These are phyloP conservation scores for Dinocampus coccinellae DNA, from an alignment of 2,888 invertebrate genomes.

Conservation along the genomic window DNA sequence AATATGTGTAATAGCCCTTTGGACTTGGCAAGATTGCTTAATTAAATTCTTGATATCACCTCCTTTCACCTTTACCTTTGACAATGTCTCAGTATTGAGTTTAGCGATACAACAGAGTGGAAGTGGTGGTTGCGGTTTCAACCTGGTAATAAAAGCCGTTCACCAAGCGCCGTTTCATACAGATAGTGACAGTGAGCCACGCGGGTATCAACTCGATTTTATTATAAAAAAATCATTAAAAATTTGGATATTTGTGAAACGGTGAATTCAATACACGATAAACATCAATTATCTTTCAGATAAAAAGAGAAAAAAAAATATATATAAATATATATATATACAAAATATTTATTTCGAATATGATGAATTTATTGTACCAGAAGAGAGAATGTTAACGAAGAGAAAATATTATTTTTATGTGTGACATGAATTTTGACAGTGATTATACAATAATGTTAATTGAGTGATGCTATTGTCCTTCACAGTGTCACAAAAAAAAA, in stretches of 20 bases:
- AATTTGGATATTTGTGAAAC: constrained; percentile 51
- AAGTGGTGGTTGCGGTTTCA: constrained; percentile 67
- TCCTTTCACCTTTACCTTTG: constrained; percentile 5
- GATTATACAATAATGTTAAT: constrained; percentile 1
- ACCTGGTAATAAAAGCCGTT: constrained; percentile 70
- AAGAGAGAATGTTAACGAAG: neutral
- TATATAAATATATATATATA: neutral
- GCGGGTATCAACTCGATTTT: constrained; percentile 58
- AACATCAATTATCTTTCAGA: neutral
- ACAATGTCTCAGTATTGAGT: neutral
- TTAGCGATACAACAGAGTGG: constrained; percentile 54
- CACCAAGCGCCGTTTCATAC: constrained; percentile 65
- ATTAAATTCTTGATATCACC: neutral
- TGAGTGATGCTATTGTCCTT: neutral
- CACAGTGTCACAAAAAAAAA: neutral
- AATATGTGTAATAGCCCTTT: neutral
- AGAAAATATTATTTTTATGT: neutral
- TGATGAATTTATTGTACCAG: neutral
- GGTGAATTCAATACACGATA: constrained; percentile 53
- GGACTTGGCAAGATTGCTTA: neutral
- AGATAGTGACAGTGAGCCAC: constrained; percentile 68
- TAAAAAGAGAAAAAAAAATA: neutral
- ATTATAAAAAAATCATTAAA: constrained; percentile 41
- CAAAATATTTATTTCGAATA: neutral
- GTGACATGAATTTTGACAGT: constrained; percentile 13